A percentile compares a stretch with the other conserved stretches of the same genome.
phyloP scores from a whole-genome alignment of 2,888 invertebrate species.

The Drosophila buzzatii region DNA sequence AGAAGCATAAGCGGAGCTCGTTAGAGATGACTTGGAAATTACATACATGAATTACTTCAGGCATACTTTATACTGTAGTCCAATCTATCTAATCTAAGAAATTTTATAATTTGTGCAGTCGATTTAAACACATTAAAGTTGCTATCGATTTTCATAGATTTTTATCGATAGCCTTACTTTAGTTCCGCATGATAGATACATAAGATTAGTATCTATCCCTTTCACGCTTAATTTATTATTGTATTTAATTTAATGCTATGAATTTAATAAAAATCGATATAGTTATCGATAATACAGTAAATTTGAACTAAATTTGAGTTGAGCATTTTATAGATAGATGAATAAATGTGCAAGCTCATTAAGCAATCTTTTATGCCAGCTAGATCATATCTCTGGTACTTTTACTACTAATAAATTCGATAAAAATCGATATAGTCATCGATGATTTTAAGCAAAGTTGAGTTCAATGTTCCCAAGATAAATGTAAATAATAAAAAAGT shows the following conservation, averaged over 20 bases:
- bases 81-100: not conserved
- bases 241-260: not conserved
- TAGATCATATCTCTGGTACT: too few relatives aligned
- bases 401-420: too few relatives aligned
- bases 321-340: not conserved
- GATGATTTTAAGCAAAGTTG: too few relatives aligned
- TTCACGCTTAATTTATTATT: too few relatives aligned
- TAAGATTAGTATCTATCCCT: not conserved
- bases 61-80: not conserved
- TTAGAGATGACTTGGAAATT: not conserved
- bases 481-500: too few relatives aligned
- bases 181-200: not conserved
- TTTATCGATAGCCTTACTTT: not conserved
- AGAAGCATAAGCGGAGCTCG: not conserved
- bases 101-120: not conserved
- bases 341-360: too few relatives aligned
- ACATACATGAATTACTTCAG: not conserved
- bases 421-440: too few relatives aligned
- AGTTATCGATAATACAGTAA: not conserved
- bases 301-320: not conserved
- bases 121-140: not conserved
- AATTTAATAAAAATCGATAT: not conserved
- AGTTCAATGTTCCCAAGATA: too few relatives aligned
- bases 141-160: not conserved
- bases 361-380: too few relatives aligned